phyloP scores from a whole-genome alignment of 2,113 vertebrate genomes.

The Fulmarus glacialis region DNA sequence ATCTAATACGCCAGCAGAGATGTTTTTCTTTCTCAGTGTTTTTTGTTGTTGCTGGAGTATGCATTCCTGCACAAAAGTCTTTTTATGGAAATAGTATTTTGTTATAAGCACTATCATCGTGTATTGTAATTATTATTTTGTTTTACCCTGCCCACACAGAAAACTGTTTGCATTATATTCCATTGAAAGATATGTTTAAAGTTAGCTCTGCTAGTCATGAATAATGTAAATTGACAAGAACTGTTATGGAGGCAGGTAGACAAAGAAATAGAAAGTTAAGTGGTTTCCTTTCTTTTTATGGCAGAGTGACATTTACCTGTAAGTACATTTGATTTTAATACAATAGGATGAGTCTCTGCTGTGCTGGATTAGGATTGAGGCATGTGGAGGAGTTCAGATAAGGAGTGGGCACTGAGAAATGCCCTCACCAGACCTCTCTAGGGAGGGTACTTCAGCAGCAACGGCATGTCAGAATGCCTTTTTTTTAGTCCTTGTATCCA shows the following conservation, averaged over 20 bases:
- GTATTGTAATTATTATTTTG: conserved; percentile 67
- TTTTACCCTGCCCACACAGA: conserved; percentile 56
- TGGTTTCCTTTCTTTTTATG: conserved; percentile 60
- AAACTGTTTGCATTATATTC: conserved; percentile 48
- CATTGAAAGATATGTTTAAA: conserved; percentile 45
- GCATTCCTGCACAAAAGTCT: conserved; percentile 23
- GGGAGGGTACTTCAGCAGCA: conserved; percentile 43
- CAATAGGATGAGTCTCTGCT: conserved; percentile 59
- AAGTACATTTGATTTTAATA: conserved; percentile 64
- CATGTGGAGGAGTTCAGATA: conserved; percentile 62
- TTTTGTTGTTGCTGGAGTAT: conserved; percentile 6
- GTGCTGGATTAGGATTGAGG: conserved; percentile 60
- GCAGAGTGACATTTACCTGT: conserved; percentile 67
- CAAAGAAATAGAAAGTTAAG: conserved; percentile 65
- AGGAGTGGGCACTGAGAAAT: conserved; percentile 66
- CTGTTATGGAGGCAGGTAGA: conserved; percentile 50
- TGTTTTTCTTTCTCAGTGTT: conserved; percentile 3
- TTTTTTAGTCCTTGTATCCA: conserved; percentile 33
- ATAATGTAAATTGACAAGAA: conserved; percentile 71
- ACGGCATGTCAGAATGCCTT: conserved; percentile 52
- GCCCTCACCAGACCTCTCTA: conserved; percentile 58
- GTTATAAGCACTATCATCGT: conserved; percentile 2
- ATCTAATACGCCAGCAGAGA: background rate
- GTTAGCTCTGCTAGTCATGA: conserved; percentile 49
- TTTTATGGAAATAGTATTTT: conserved; percentile 58